These are phyloP conservation scores for Tetramorium bicarinatum DNA, from an alignment of 2,888 invertebrate species.

Conservation along the genomic window DNA sequence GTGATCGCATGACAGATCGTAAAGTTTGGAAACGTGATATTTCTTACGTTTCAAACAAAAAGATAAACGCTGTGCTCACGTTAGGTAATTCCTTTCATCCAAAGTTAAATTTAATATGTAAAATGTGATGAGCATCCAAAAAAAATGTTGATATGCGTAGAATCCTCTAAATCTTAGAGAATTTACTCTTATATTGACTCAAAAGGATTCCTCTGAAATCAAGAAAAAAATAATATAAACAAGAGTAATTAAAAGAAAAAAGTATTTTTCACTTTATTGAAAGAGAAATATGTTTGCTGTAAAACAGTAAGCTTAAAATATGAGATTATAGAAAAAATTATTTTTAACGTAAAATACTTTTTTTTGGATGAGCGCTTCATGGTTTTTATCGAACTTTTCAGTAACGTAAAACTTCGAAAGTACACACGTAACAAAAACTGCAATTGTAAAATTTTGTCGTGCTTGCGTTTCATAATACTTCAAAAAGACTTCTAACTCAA, in stretches of 20 bases:
- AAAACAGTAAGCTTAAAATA: no score
- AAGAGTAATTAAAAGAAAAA: no score
- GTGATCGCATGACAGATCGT: slow-evolving; percentile 56
- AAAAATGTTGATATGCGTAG: no score
- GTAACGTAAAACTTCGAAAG: neutral
- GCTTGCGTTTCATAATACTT: neutral
- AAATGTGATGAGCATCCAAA: neutral
- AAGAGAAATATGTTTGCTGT: no score
- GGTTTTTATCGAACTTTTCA: neutral
- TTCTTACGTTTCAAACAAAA: neutral
- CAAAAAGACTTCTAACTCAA: neutral
- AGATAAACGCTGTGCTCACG: neutral
- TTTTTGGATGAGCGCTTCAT: no score
- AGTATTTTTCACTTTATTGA: no score
- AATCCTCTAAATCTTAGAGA: no score
- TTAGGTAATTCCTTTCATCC: neutral
- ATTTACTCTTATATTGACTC: no score
- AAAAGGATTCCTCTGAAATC: no score
- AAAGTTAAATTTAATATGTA: neutral
- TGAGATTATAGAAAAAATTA: no score
- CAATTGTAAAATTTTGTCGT: neutral
- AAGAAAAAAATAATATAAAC: no score
- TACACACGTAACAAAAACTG: neutral
- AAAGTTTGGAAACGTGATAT: slow-evolving; percentile 55
- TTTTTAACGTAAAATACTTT: neutral